Conservation (phyloP, 2,888 invertebrate genomes). For the Dilophus febrilis region DNA sequence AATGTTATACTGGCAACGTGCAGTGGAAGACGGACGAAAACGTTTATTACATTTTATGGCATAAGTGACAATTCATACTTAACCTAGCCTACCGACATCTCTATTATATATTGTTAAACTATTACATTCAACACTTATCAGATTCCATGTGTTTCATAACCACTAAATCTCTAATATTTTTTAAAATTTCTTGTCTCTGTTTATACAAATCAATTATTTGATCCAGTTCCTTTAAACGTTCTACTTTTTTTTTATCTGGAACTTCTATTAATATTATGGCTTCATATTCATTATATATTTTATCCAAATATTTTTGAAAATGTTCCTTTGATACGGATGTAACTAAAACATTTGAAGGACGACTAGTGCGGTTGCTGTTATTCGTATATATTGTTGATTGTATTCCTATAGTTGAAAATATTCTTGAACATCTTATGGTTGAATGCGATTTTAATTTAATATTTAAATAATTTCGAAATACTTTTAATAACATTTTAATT, state of each 20-base stretch:
- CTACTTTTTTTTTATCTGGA: not conserved
- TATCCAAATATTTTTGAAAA: conserved; percentile 36
- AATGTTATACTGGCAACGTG: no score
- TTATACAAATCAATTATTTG: conserved; percentile 41
- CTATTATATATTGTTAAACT: conserved; percentile 55
- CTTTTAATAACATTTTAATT: no score
- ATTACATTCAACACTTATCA: conserved; percentile 48
- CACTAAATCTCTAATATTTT: conserved; percentile 42
- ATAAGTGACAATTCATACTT: no score
- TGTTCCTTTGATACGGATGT: no score
- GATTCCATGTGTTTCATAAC: conserved; percentile 45
- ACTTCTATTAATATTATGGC: not conserved
- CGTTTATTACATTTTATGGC: conserved; percentile 16
- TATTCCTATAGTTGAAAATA: no score
- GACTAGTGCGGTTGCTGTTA: no score
- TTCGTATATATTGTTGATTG: no score
- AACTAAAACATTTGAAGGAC: no score
- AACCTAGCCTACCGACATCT: no score
- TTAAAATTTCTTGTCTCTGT: conserved; percentile 36
- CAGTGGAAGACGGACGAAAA: not conserved
- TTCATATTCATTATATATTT: conserved; percentile 30
- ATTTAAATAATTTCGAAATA: no score
- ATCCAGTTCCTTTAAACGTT: conserved; percentile 30
- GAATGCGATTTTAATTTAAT: no score
- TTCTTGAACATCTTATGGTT: no score